Evolutionary conservation across 1,140 invertebrate genomes (phyloP).

Genomic region (Cheumatopsyche charites): DNA sequence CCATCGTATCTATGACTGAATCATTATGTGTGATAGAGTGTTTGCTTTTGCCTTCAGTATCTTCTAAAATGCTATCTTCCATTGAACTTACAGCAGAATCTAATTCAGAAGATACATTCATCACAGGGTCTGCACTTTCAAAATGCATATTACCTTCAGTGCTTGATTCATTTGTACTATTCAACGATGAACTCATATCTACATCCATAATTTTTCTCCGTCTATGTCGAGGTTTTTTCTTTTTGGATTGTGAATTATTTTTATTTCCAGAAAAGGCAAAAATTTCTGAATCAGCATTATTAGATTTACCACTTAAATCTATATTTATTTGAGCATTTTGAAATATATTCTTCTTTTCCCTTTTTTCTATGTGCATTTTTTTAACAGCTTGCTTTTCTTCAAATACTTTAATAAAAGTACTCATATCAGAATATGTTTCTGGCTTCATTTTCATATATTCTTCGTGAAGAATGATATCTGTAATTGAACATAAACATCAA

Average conservation of each 20-base stretch:
- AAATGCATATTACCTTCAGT: not conserved
- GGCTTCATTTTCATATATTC: conserved; percentile 57
- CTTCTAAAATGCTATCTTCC: conserved; percentile 42
- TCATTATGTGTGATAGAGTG: not conserved
- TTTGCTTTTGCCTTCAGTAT: conserved; percentile 2
- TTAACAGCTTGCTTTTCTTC: conserved; percentile 50
- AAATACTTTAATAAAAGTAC: conserved; percentile 61
- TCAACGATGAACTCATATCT: conserved; percentile 22
- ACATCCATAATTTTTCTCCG: conserved; percentile 35
- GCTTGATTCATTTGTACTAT: not conserved
- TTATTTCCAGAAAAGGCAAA: conserved; percentile 28
- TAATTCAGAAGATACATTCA: conserved; percentile 31
- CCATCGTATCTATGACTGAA: not conserved
- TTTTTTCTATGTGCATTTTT: conserved; percentile 32
- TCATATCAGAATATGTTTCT: conserved; percentile 56
- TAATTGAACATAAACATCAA: conserved; percentile 42
- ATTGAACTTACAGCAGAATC: conserved; percentile 45
- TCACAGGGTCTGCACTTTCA: not conserved
- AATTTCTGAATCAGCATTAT: conserved; percentile 7
- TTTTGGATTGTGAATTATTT: not conserved
- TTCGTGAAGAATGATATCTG: conserved; percentile 59
- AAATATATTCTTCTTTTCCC: conserved; percentile 8
- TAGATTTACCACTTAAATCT: conserved; percentile 1
- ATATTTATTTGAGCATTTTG: conserved; percentile 18
- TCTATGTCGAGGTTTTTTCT: conserved; percentile 20